A percentile compares a stretch with the other conserved stretches of the same genome.
phyloP scores from a whole-genome alignment of 2,113 vertebrate genomes.

The Boleophthalmus pectinirostris region DNA sequence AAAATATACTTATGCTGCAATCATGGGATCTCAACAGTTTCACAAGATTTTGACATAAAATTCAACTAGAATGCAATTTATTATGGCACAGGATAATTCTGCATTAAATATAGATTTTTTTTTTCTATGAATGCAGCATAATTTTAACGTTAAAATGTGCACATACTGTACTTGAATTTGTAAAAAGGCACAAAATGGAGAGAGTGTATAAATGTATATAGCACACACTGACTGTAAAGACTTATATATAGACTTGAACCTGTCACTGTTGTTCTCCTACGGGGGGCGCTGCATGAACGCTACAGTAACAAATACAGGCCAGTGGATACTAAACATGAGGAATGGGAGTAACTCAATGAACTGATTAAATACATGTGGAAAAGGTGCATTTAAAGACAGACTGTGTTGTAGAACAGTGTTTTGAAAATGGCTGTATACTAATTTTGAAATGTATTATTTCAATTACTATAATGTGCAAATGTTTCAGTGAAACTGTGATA shows the following conservation, averaged over 20 bases:
- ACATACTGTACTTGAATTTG: slow-evolving; percentile 77
- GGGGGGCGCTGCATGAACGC: slow-evolving; percentile 57
- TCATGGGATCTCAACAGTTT: neutral
- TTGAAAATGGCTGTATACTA: neutral
- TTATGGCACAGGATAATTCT: neutral
- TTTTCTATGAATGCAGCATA: slow-evolving; percentile 2
- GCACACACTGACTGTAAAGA: slow-evolving; percentile 72
- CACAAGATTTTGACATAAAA: neutral
- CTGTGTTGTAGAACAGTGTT: neutral
- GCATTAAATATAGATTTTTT: neutral
- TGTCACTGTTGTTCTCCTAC: slow-evolving; percentile 37
- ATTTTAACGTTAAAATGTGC: slow-evolving; percentile 62
- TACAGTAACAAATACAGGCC: slow-evolving; percentile 38
- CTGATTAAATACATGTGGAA: neutral
- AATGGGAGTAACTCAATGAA: neutral
- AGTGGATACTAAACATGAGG: slow-evolving; percentile 17
- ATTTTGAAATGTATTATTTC: no score
- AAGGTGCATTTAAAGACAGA: neutral
- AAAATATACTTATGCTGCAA: slow-evolving; percentile 3
- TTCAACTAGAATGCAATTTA: neutral
- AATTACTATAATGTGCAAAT: no score
- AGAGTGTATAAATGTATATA: slow-evolving; percentile 88
- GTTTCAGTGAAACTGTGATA: no score
- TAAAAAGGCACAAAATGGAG: slow-evolving; percentile 54
- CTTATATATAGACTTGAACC: slow-evolving; percentile 25